Conservation (phyloP, 2,888 invertebrate species). For the Dermolepida albohirtum region DNA sequence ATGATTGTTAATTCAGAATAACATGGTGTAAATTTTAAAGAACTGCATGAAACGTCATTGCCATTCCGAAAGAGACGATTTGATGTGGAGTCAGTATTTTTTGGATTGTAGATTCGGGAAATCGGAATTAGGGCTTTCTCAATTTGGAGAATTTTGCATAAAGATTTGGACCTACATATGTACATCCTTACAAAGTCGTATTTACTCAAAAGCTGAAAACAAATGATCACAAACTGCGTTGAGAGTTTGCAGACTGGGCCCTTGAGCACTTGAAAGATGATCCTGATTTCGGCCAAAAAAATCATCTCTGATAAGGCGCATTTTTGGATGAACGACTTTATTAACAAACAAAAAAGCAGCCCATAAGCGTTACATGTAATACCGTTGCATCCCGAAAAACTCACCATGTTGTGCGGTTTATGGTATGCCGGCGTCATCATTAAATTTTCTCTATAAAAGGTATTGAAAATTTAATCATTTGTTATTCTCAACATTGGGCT, state of each 20-base stretch:
- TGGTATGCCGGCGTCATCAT: background rate
- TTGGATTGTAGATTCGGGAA: too few species aligned
- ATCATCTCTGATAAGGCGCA: slow-evolving; percentile 37
- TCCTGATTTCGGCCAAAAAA: slow-evolving; percentile 39
- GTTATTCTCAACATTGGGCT: too few species aligned
- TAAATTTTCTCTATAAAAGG: too few species aligned
- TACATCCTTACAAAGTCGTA: slow-evolving; percentile 30
- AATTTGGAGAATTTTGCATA: slow-evolving; percentile 38
- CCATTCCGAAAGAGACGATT: too few species aligned
- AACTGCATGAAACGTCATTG: too few species aligned
- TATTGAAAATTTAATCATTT: too few species aligned
- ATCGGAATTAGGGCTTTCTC: slow-evolving; percentile 30
- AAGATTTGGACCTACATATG: slow-evolving; percentile 33
- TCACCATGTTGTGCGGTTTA: background rate
- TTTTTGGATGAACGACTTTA: slow-evolving; percentile 33
- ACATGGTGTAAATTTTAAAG: too few species aligned
- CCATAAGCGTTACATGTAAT: slow-evolving; percentile 50
- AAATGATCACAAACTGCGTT: slow-evolving; percentile 1
- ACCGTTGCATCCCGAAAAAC: slow-evolving; percentile 51
- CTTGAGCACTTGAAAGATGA: slow-evolving; percentile 36
- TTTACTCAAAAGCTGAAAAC: slow-evolving; percentile 4
- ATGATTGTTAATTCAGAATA: too few species aligned
- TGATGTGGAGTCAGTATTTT: too few species aligned
- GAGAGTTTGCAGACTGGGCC: slow-evolving; percentile 26
- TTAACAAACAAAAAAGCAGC: slow-evolving; percentile 52